Evolutionary conservation across 2,888 invertebrate species (phyloP), one percentile per base, ranked within the genome.

Genomic region (Panopea generosa): DNA sequence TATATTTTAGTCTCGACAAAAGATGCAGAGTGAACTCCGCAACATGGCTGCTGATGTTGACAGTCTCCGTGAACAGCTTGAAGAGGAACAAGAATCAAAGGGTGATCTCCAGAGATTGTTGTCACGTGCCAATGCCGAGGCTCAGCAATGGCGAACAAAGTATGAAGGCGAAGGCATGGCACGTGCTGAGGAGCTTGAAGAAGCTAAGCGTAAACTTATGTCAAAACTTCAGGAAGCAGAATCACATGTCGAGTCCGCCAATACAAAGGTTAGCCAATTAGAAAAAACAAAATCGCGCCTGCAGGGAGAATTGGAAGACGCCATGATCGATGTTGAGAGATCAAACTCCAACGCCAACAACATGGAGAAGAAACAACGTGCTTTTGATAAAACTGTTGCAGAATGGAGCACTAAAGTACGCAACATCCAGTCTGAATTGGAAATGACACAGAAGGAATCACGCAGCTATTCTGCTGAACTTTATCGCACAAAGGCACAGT

Each of bases 371-470:
- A 99, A 98, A 94, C 99, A 99, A 95, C 98, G 99, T 95, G 97
- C 97, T 87, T 99, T 99, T 95, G 99, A 99, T 95, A 99, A 99
- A 95, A 98, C 99, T 94, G 97, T 99, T 93, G 96, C 97, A 89
- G 99, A 99, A 96, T 99, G 99, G 99, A 99, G 99, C 94, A 96
- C 98, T 94, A 99, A 99, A 95, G 93, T 97, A 92, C 98, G 99
- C 92, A 99, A 99, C 94, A 84, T 92, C n/a, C 90, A 91, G 83
- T 73, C 97, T 90, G 99, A 99, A 94, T 95, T 99, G 84, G 99
- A 99, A 92, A 98, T 98, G 91, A 97, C 98, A 94, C 99, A 99
- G 94, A 98, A 99, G 94, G 99, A 99, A 94, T 98, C 98, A 95
- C 96, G 99, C 94, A 98, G 98, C 95, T 98, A 98, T 95, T 98